A percentile compares a stretch with the other conserved stretches of the same genome.
phyloP scores from a whole-genome alignment of 2,888 invertebrate species.

The Orthonevra nobilis region DNA sequence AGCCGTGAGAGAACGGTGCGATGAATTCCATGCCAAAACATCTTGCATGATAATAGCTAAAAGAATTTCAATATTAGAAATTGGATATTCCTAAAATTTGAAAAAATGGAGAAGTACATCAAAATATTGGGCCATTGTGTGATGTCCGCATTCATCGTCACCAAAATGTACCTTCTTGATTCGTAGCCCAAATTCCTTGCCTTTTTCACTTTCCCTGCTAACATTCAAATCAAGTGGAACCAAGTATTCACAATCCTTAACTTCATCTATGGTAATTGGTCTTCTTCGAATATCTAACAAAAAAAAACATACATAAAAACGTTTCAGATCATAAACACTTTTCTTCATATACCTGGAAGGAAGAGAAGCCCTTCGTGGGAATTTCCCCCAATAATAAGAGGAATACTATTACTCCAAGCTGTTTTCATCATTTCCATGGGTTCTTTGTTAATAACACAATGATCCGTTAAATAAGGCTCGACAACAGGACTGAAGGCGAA shows the following conservation, averaged over 20 bases:
- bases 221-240: constrained; percentile 75
- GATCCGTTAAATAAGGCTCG: constrained; percentile 75
- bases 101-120: constrained; percentile 63
- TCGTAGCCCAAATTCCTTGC: constrained; percentile 27
- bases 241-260: constrained; percentile 72
- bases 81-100: background rate
- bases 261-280: constrained; percentile 73
- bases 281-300: constrained; percentile 75
- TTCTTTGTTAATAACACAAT: constrained; percentile 74
- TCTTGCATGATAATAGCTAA: constrained; percentile 77
- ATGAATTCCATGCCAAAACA: constrained; percentile 77
- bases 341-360: constrained; percentile 21
- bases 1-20: constrained; percentile 74
- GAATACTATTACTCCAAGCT: constrained; percentile 78
- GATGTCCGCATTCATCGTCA: constrained; percentile 72
- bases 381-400: constrained; percentile 77
- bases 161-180: constrained; percentile 74
- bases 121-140: constrained; percentile 72
- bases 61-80: background rate
- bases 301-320: constrained; percentile 73
- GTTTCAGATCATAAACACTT: background rate
- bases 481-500: constrained; percentile 77
- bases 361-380: constrained; percentile 76
- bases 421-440: constrained; percentile 73
- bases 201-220: constrained; percentile 56